Percentiles rank a stretch among this genome's conserved stretches.
Evolutionary conservation across 2,113 vertebrate genomes (phyloP).

Genomic region (Bettongia penicillata): DNA sequence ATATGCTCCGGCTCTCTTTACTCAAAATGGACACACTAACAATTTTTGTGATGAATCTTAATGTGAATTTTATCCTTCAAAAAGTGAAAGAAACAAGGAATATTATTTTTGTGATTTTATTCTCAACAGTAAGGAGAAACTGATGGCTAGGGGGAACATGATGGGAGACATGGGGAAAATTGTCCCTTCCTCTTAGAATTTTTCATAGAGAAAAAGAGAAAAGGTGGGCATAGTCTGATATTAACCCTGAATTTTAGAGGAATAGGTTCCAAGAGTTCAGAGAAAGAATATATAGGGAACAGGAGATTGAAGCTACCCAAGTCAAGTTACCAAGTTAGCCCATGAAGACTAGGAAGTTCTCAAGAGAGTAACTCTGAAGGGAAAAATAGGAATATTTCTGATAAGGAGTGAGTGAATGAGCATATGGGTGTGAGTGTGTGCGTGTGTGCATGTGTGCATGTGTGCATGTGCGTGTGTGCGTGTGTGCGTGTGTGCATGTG

Average conservation of each 20-base stretch:
- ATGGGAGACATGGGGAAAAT: background rate
- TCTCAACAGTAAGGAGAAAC: background rate
- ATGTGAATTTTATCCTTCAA: background rate
- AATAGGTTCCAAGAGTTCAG: background rate
- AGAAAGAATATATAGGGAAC: background rate
- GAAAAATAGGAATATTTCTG: background rate
- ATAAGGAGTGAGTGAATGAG: background rate
- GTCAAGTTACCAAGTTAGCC: background rate
- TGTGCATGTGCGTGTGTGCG: background rate
- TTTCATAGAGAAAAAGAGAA: background rate
- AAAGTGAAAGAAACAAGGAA: background rate
- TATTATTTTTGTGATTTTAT: background rate
- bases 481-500: no score
- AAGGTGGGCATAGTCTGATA: background rate
- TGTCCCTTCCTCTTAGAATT: background rate
- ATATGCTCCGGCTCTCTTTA: background rate
- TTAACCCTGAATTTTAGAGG: background rate
- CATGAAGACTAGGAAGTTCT: background rate
- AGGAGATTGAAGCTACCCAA: background rate
- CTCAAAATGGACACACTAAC: background rate
- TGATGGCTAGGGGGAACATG: background rate
- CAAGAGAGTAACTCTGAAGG: background rate
- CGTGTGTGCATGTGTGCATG: background rate
- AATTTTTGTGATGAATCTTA: background rate
- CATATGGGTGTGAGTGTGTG: no score